Percentiles rank a stretch among this genome's conserved stretches.
phyloP scores from a whole-genome alignment of 2,797 vertebrate species.

The Podargus strigoides region DNA sequence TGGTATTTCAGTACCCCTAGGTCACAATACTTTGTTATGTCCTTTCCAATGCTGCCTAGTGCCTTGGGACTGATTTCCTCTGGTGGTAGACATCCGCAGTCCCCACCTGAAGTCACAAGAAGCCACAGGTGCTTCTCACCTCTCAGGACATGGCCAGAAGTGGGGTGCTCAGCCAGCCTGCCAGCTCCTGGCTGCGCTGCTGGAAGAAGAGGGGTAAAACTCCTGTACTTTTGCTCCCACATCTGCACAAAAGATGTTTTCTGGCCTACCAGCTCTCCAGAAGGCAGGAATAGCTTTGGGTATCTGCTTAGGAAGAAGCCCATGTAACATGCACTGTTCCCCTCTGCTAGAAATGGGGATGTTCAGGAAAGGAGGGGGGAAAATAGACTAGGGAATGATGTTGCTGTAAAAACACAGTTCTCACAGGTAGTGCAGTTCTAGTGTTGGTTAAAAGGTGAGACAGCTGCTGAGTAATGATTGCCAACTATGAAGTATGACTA shows the following conservation, averaged over 20 bases:
- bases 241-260: background rate
- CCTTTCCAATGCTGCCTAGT: constrained; percentile 27
- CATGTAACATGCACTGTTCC: background rate
- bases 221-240: background rate
- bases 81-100: background rate
- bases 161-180: background rate
- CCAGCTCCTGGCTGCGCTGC: background rate
- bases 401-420: background rate
- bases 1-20: background rate
- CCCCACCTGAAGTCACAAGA: background rate
- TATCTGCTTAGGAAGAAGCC: background rate
- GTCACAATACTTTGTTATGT: background rate
- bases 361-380: background rate
- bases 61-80: constrained; percentile 48
- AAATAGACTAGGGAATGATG: background rate
- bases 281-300: constrained; percentile 1
- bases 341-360: background rate
- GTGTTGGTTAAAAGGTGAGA: background rate
- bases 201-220: background rate
- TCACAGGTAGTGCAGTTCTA: background rate
- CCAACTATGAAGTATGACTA: background rate
- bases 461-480: background rate
- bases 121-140: background rate
- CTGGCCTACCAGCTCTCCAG: background rate
- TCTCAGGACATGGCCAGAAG: constrained; percentile 5